Evolutionary conservation across 2,113 vertebrate species (phyloP), one percentile per base, ranked within the genome.

Genomic region (Rallus limicola): DNA sequence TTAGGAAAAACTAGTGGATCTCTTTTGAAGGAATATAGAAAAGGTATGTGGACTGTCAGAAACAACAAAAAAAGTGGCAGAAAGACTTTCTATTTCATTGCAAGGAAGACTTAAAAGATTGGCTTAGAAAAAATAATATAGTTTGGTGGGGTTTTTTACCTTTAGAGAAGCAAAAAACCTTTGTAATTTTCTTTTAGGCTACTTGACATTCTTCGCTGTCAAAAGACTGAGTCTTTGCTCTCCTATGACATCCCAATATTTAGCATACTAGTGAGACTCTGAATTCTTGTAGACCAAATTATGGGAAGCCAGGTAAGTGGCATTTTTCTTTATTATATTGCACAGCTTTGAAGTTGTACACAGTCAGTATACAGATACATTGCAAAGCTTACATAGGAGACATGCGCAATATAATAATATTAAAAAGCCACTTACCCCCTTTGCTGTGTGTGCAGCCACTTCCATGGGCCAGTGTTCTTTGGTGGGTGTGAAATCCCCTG

Each of bases 251-350:
- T 59, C 74, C 58, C 63, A 79, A 58, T 95, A 65, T 95, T 84
- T 94, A 95, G 87, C 70, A 80, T 94, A 11, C 38, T 96, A 93
- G 77, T 76, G 82, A 91, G 84, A 58, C 29, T 53, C 59, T 93
- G 95, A 93, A 79, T 91, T 93, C 81, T 93, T 91, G 28, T 94
- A 89, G 78, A 79, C 48, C 31, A 82, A 65, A 5, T 92, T 91
- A 85, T 24, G 70, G 33, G 11, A 82, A 79, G 93, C 87, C 84
- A 94, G 83, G 91, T 91, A 94, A 94, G 94, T 94, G 94, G 91
- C 86, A 55, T 92, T 95, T 94, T 94, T 93, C 56, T 84, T 89
- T 90, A 91, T 95, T 95, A 85, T 90, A 95, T 94, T 94, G 86
- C 86, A 79, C 87, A 95, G 36, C n/a, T 92, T 92, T 69, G 23